These are phyloP conservation scores for Artibeus lituratus DNA, from an alignment of 2,797 vertebrate genomes.

Conservation along the genomic window DNA sequence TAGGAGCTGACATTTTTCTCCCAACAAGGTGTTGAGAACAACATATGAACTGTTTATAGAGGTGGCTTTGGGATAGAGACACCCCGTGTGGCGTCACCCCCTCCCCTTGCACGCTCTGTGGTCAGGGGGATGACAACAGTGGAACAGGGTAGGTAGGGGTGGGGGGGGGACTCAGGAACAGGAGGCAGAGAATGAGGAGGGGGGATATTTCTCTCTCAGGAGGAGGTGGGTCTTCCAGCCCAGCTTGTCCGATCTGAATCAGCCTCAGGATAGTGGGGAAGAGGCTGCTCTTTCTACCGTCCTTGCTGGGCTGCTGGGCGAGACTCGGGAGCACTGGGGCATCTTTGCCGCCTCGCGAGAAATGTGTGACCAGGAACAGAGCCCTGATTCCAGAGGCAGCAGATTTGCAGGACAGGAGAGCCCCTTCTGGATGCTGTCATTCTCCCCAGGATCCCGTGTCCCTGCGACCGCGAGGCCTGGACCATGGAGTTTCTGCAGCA, in stretches of 20 bases:
- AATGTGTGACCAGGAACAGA: not conserved
- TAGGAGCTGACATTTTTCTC: not conserved
- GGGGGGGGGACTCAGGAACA: not conserved
- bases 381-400: not conserved
- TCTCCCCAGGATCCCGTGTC: not conserved
- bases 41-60: fast-evolving
- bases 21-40: not conserved
- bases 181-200: no score
- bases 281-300: not conserved
- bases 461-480: not conserved
- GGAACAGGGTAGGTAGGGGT: fast-evolving
- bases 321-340: not conserved
- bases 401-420: not conserved
- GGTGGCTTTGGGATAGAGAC: not conserved
- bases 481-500: not conserved
- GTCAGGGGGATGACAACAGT: not conserved
- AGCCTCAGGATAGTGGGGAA: not conserved
- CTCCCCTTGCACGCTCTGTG: not conserved
- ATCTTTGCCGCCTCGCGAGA: not conserved
- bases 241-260: not conserved
- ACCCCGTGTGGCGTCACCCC: not conserved
- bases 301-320: not conserved
- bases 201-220: no score
- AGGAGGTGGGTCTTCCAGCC: not conserved
- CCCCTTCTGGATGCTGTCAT: not conserved